Percentiles rank a stretch among this genome's conserved stretches.
phyloP scores from a whole-genome alignment of 2,888 invertebrate species.

The Tinea trinotella region DNA sequence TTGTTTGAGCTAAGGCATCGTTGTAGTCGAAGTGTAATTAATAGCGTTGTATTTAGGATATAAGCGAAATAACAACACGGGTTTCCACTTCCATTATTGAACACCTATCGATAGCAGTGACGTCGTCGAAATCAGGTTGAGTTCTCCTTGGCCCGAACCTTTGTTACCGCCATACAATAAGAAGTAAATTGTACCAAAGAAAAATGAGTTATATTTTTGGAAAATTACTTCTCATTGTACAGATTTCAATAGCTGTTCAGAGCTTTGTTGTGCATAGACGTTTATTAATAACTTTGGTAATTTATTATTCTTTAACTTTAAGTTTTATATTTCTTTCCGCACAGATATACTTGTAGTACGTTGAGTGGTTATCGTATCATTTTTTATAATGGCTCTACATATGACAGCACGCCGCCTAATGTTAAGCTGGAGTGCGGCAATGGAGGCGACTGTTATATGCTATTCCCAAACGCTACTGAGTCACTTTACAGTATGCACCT shows the following conservation, averaged over 20 bases:
- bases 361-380: too few relatives aligned
- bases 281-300: conserved; percentile 7
- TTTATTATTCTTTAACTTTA: not conserved
- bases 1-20: not conserved
- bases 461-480: too few relatives aligned
- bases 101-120: conserved; percentile 7
- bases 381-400: too few relatives aligned
- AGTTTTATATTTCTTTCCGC: not conserved
- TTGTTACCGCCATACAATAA: conserved; percentile 32
- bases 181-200: conserved; percentile 34
- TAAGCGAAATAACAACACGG: not conserved
- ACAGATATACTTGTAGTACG: too few relatives aligned
- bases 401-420: too few relatives aligned
- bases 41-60: not conserved
- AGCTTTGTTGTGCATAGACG: conserved; percentile 18
- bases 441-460: too few relatives aligned
- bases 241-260: conserved; percentile 28
- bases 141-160: conserved; percentile 1
- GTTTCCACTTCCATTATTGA: conserved; percentile 1
- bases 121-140: not conserved
- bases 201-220: conserved; percentile 26
- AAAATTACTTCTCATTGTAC: conserved; percentile 33
- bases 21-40: not conserved
- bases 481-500: too few relatives aligned
- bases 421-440: too few relatives aligned